Percentiles rank a stretch among this genome's conserved stretches.
These are phyloP conservation scores for Druon quercuslanigerum DNA, from an alignment of 1,140 invertebrate genomes.

Conservation along the genomic window DNA sequence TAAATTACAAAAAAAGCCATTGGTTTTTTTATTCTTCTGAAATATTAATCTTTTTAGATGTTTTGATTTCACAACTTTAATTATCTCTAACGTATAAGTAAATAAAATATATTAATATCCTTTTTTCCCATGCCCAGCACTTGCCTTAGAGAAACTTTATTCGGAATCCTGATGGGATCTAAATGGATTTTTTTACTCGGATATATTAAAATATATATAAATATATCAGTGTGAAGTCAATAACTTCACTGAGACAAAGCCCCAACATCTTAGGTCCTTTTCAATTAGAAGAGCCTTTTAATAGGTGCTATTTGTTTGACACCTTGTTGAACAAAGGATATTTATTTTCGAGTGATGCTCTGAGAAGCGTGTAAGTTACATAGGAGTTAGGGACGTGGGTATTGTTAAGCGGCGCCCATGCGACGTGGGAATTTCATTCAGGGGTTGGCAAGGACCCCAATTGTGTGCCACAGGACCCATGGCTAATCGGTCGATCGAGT, in stretches of 20 bases:
- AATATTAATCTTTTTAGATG: no score
- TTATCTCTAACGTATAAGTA: no score
- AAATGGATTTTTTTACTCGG: no score
- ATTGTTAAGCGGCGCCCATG: conserved; percentile 44
- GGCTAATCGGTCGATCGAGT: conserved; percentile 68
- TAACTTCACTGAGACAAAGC: not conserved
- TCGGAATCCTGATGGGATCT: no score
- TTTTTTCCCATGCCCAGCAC: no score
- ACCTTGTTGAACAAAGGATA: conserved; percentile 49
- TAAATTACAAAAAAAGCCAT: no score
- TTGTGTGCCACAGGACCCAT: conserved; percentile 51
- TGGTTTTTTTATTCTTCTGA: no score
- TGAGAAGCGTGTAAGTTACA: conserved; percentile 52
- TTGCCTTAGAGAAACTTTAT: no score
- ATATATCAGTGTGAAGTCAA: conserved; percentile 32
- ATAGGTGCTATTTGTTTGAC: conserved; percentile 43
- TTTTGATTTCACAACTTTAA: no score
- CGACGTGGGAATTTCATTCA: conserved; percentile 69
- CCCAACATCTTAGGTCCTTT: not conserved
- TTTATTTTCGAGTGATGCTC: conserved; percentile 53
- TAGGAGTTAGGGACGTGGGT: conserved; percentile 56
- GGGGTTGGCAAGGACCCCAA: conserved; percentile 50
- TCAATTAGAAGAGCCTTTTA: conserved; percentile 50
- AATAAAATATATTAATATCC: no score
- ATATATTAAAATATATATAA: no score